A percentile compares a stretch with the other conserved stretches of the same genome.
phyloP scores from a whole-genome alignment of 1,140 invertebrate species.

The Platyscapa corneri region DNA sequence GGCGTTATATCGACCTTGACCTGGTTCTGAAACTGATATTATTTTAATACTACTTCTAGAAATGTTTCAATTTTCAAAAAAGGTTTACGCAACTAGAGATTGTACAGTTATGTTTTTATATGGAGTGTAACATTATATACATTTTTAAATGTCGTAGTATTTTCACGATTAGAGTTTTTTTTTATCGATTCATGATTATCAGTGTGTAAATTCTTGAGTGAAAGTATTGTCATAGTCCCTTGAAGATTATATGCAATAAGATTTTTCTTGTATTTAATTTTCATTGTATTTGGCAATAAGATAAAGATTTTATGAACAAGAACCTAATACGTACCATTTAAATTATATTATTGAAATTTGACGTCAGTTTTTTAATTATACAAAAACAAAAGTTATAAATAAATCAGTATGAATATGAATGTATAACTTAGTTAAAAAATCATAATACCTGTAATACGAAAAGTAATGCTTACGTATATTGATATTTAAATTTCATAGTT shows the following conservation, averaged over 20 bases:
- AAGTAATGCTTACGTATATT: too few relatives aligned
- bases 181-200: too few relatives aligned
- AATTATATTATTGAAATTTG: neutral
- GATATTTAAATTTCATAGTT: neutral
- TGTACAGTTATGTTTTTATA: neutral
- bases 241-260: too few relatives aligned
- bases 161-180: too few relatives aligned
- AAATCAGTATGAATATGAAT: neutral
- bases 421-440: neutral
- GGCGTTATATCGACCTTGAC: neutral
- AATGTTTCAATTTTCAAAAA: neutral
- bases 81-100: neutral
- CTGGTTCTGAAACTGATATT: neutral
- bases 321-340: neutral
- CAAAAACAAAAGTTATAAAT: neutral
- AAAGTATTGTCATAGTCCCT: too few relatives aligned
- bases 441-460: too few relatives aligned
- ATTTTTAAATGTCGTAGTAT: too few relatives aligned
- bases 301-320: too few relatives aligned
- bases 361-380: neutral
- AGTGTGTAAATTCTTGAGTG: too few relatives aligned
- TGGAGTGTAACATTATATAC: neutral
- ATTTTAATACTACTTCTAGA: neutral
- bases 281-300: too few relatives aligned
- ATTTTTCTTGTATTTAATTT: too few relatives aligned